Conservation (phyloP, 2,797 vertebrate genomes). For the Enteromius viviparus region DNA sequence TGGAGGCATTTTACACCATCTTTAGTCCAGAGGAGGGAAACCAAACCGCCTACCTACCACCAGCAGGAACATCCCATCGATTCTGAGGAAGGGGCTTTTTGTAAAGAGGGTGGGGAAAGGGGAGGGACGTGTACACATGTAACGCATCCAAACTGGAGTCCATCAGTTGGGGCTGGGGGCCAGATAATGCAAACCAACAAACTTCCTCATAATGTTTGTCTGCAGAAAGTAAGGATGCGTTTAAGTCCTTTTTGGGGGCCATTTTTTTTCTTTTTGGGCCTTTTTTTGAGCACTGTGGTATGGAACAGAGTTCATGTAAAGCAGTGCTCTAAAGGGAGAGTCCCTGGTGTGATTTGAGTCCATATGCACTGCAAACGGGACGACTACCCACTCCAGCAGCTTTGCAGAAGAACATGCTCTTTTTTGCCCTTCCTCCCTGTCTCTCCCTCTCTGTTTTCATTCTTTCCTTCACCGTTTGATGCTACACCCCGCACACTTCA, state of each 20-base stretch:
- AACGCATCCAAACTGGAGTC: slow-evolving; percentile 80
- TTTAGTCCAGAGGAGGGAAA: slow-evolving; percentile 71
- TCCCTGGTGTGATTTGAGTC: slow-evolving; percentile 89
- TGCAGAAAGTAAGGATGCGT: slow-evolving; percentile 36
- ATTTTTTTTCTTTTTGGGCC: not conserved
- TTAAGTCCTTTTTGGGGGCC: slow-evolving; percentile 46
- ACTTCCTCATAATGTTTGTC: slow-evolving; percentile 51
- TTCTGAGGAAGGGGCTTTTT: slow-evolving; percentile 73
- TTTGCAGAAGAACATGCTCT: slow-evolving; percentile 76
- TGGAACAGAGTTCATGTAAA: slow-evolving; percentile 83
- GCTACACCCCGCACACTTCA: slow-evolving; percentile 63
- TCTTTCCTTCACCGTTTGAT: slow-evolving; percentile 50
- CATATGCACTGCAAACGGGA: slow-evolving; percentile 81
- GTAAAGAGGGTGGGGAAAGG: slow-evolving; percentile 51
- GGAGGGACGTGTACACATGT: slow-evolving; percentile 64
- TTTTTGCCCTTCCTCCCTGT: slow-evolving; percentile 48
- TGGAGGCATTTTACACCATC: slow-evolving; percentile 79
- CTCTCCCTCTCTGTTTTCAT: slow-evolving; percentile 52
- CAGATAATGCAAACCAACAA: slow-evolving; percentile 66
- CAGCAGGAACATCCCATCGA: slow-evolving; percentile 72
- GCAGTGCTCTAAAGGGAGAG: slow-evolving; percentile 86
- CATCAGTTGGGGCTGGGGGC: slow-evolving; percentile 80
- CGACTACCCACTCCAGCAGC: slow-evolving; percentile 84
- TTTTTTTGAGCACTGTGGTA: slow-evolving; percentile 45
- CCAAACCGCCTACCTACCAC: slow-evolving; percentile 87